Evolutionary conservation across 2,888 invertebrate species (phyloP), one percentile per base, ranked within the genome.

Genomic region (Cantharis lateralis): DNA sequence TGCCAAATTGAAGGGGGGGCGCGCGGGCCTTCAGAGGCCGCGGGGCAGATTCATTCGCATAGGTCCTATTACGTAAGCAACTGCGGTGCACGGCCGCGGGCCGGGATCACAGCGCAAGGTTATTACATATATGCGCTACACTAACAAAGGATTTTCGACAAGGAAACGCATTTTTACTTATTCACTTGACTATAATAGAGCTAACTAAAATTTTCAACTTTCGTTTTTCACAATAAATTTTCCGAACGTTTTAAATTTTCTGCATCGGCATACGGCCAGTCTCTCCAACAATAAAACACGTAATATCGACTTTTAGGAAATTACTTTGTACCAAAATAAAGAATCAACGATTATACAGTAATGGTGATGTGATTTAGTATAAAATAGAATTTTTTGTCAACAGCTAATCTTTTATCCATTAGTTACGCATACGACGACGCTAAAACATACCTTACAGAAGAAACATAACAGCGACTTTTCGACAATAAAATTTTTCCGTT

Each of bases 41-140:
- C 81, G 80, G 82, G 82, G 82, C 80, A 76, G 72, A 74, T 72
- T 73, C 80, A 79, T 79, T 85, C 88, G 87, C 76, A 86, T 84
- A 84, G 86, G 84, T 84, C 84, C 84, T 85, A 86, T 87, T 87
- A 87, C 86, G 86, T 87, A 87, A 87, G 87, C 84, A 80, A 77
- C 76, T 79, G 82, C 82, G 82, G 83, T 82, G 83, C 83, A 83
- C 82, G 83, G 83, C 82, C 82, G 79, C 79, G 80, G 83, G 82
- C 81, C 82, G 79, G 75, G 77, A 75, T 75, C 77, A 75, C 75
- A 70, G 77, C 79, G 79, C 79, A 79, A 79, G 77, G 79, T 79
- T 79, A 79, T 77, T 77, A 77, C 77, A 79, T 75, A 69, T 79
- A 75, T 74, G 75, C 75, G 78, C 75, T 69, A 73, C 70, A 66